These are phyloP conservation scores for Sphecodes monilicornis DNA, from an alignment of 2,888 invertebrate species.

Conservation along the genomic window DNA sequence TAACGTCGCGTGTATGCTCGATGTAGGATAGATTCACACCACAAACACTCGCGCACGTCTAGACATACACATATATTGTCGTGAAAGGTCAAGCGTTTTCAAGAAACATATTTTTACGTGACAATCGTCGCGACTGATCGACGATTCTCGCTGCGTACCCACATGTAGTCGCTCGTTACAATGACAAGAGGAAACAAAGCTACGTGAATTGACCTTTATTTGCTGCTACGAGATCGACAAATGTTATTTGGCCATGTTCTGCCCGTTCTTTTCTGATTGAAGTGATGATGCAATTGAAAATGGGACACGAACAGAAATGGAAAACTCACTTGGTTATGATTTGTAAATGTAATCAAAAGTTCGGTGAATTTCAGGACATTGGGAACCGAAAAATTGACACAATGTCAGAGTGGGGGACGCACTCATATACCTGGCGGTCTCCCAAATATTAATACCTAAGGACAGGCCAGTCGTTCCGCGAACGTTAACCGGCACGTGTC, in stretches of 20 bases:
- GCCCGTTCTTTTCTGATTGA: background rate
- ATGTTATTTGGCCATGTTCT: constrained; percentile 27
- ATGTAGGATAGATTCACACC: constrained; percentile 40
- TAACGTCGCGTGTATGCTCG: constrained; percentile 40
- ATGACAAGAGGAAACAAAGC: constrained; percentile 19
- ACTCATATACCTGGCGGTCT: background rate
- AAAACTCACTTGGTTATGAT: background rate
- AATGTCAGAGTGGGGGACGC: background rate
- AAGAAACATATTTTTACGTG: constrained; percentile 54
- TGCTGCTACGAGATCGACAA: constrained; percentile 32
- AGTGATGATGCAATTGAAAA: background rate
- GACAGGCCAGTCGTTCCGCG: constrained; percentile 6
- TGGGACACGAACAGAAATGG: background rate
- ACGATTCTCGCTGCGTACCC: constrained; percentile 39
- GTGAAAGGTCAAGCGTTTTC: constrained; percentile 40
- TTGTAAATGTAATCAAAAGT: background rate
- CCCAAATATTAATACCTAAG: constrained; percentile 1
- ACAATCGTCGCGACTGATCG: constrained; percentile 39
- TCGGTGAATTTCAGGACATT: background rate
- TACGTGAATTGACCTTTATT: constrained; percentile 46
- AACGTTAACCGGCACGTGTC: constrained; percentile 6
- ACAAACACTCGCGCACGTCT: background rate
- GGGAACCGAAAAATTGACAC: background rate
- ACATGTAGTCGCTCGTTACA: constrained; percentile 30
- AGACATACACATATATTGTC: background rate